Conservation (phyloP, 2,888 invertebrate genomes). For the Phaonia tiefii region DNA sequence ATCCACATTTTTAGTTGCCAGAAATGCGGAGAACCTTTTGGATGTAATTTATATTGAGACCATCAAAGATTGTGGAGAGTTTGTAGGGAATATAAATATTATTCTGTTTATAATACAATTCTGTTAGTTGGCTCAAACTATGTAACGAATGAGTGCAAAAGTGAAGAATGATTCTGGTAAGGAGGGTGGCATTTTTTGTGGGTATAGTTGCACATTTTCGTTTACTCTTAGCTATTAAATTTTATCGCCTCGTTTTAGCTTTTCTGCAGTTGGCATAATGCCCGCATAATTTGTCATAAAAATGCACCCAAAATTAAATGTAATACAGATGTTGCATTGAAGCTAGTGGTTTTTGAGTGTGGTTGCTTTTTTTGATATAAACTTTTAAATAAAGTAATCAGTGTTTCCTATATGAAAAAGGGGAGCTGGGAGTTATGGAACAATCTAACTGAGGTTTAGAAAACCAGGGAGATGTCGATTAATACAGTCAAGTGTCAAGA, state of each 20-base stretch:
- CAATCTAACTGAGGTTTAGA: no score
- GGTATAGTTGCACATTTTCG: constrained; percentile 13
- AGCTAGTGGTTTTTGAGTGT: no score
- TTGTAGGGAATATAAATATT: background rate
- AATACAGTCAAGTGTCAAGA: no score
- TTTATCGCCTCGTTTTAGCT: constrained; percentile 41
- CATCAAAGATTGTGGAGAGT: background rate
- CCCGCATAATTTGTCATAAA: constrained; percentile 36
- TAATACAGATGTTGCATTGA: no score
- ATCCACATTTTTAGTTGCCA: background rate
- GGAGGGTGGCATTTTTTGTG: constrained; percentile 15
- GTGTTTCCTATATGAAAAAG: no score
- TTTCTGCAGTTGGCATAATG: constrained; percentile 58
- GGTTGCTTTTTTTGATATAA: background rate
- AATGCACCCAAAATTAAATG: background rate
- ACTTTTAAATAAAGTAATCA: constrained; percentile 4
- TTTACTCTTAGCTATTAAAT: constrained; percentile 50
- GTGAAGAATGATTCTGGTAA: background rate
- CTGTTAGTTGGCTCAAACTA: background rate
- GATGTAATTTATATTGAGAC: background rate
- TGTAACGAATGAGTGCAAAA: constrained; percentile 23
- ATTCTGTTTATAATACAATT: background rate
- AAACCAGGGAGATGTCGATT: no score
- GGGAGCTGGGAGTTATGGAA: no score
- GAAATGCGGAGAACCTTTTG: background rate